Evolutionary conservation across 2,797 vertebrate genomes (phyloP), one percentile per base, ranked within the genome.

Genomic region (Syndactyla subalaris): DNA sequence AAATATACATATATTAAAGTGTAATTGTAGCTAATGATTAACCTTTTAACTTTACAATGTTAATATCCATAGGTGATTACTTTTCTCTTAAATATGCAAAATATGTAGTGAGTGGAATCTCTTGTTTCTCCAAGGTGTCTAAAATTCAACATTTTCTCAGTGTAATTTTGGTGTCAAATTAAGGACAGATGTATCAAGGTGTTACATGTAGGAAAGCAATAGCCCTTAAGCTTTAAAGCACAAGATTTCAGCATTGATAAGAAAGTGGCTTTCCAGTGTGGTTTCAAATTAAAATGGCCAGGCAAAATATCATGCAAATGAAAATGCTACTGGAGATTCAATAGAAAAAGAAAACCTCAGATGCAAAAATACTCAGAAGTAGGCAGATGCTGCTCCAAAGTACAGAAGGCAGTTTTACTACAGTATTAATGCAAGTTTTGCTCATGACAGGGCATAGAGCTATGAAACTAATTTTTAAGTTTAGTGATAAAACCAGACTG

Each of bases 151-250:
- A 24, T 86, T 92, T 83, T 94, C 8, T 80, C 17, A 38, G 30
- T 72, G 16, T 67, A 49, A 62, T 80, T 91, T 70, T 92, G 39
- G 62, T 95, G 51, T 83, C 80, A 88, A 65, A 89, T 81, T 61
- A 80, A 85, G 80, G 49, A 81, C 23, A 66, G 14, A 48, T 49
- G 4, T 58, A 68, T 65, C n/a, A 5, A 32, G 71, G 24, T 36
- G 15, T 57, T 92, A 55, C 8, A 26, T 30, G 36, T 29, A 68
- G 49, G 58, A 71, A 65, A 72, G 39, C 39, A 68, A 38, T 13
- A 78, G 46, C 55, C 39, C 30, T 61, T 77, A 72, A 58, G 14
- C 17, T 82, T 67, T 77, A 82, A 79, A 79, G 63, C 27, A 68
- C 63, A 59, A 63, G 11, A 26, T 82, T 68, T 2, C 54, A 65